Evolutionary conservation across 2,888 invertebrate species (phyloP).

Genomic region (Apodemia hepburni): DNA sequence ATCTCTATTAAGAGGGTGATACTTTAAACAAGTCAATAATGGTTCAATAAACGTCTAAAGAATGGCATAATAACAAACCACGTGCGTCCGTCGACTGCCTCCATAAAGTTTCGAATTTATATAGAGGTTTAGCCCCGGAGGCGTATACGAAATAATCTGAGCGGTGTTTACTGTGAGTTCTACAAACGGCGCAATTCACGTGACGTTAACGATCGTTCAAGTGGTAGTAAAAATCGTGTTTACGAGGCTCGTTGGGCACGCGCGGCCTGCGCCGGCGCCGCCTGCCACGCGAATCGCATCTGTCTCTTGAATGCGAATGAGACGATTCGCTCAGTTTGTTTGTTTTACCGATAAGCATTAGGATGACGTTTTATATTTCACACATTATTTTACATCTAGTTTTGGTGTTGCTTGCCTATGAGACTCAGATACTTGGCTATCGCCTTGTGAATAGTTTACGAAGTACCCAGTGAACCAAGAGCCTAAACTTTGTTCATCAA

Average conservation of each 20-base stretch:
- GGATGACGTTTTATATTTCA: background rate
- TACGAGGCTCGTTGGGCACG: constrained; percentile 57
- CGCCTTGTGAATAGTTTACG: background rate
- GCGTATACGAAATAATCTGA: constrained; percentile 77
- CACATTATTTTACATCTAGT: constrained; percentile 31
- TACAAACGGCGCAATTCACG: constrained; percentile 76
- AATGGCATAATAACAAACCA: constrained; percentile 77
- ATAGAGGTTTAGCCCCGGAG: constrained; percentile 73
- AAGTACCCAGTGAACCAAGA: background rate
- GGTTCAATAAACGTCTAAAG: constrained; percentile 76
- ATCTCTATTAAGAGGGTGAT: constrained; percentile 76
- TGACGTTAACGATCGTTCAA: constrained; percentile 75
- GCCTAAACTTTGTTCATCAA: background rate
- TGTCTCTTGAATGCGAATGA: constrained; percentile 58
- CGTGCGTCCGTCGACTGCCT: constrained; percentile 61
- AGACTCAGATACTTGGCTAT: background rate
- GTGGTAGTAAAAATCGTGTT: constrained; percentile 78
- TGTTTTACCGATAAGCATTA: constrained; percentile 22
- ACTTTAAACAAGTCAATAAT: constrained; percentile 79
- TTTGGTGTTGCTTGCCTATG: constrained; percentile 26
- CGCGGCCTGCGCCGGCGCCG: constrained; percentile 51
- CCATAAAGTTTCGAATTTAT: constrained; percentile 77
- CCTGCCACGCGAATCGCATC: constrained; percentile 45
- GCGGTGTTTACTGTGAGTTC: constrained; percentile 74
- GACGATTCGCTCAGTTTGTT: constrained; percentile 28